Evolutionary conservation across 2,888 invertebrate genomes (phyloP), one percentile per base, ranked within the genome.

Genomic region (Epicampocera succincta): DNA sequence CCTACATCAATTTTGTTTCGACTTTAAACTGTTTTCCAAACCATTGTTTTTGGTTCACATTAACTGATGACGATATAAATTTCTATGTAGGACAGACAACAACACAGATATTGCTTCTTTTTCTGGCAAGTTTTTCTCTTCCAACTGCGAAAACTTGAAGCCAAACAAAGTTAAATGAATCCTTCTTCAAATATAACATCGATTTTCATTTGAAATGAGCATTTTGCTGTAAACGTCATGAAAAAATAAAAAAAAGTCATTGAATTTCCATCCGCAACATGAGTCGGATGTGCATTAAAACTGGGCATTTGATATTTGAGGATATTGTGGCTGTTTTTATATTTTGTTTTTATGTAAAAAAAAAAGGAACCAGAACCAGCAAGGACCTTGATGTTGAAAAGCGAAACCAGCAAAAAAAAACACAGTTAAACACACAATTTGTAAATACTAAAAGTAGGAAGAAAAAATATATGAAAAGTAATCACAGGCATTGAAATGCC

Each of bases 121-220:
- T 25, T 25, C 5, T n/a, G n/a, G n/a, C n/a, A n/a, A 25, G 2
- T 25, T 25, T 25, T 25, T 25, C 5, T 25, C 5, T 25, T 25
- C 25, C 25, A 25, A 25, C 25, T 25, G 38, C 17, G 1, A 38
- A 56, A 38, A 11, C 9, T n/a, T 58, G 12, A 13, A 40, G 13
- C 21, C 2, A n/a, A 33, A 21, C 15, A 42, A 66, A 15, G 3
- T 48, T 46, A 4, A 21, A 2, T 21, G 12, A 63, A 56, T 48
- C 40, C 21, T 54, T 44, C 50, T 50, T 25, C 11, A 21, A 12
- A 38, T 2, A 54, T 46, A 42, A 58, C 73, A 81, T 80, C 33
- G 73, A 81, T 74, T 74, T 81, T 77, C 69, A 69, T 69, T 81
- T 81, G 56, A 17, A 76, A 56, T 56, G 11, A n/a, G 58, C 74